A percentile compares a stretch with the other conserved stretches of the same genome.
These are phyloP conservation scores for Dufourea novaeangliae DNA, from an alignment of 1,140 invertebrate species.

Conservation along the genomic window DNA sequence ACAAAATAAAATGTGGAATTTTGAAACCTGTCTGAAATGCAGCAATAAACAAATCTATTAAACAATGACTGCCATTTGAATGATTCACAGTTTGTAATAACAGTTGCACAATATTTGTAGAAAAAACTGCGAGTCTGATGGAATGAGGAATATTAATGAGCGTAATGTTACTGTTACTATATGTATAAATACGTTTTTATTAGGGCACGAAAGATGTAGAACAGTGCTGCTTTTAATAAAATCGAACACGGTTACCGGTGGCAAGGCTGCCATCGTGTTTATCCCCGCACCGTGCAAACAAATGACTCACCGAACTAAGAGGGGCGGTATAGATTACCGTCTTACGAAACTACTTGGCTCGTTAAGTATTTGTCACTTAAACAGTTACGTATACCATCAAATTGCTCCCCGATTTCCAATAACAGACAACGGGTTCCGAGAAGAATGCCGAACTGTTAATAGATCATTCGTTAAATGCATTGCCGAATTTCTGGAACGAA, in stretches of 20 bases:
- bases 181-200: too few species aligned
- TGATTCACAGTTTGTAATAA: too few species aligned
- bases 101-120: too few species aligned
- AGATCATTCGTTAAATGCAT: not conserved
- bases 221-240: not conserved
- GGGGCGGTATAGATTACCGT: not conserved
- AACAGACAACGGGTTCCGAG: not conserved
- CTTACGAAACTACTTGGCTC: conserved; percentile 38
- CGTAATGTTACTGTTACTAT: too few species aligned
- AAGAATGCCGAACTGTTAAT: conserved; percentile 1
- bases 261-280: conserved; percentile 16
- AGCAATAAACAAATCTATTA: not conserved
- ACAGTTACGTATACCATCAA: not conserved
- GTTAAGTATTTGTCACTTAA: conserved; percentile 22
- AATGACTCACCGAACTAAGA: conserved; percentile 31
- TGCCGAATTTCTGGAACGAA: not conserved
- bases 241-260: not conserved
- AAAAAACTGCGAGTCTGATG: not conserved
- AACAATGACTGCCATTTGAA: not conserved
- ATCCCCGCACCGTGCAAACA: conserved; percentile 14
- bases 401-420: conserved; percentile 7
- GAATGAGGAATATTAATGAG: not conserved
- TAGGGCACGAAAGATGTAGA: too few species aligned
- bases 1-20: not conserved
- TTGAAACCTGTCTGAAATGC: not conserved